Conservation (phyloP, 2,113 vertebrate species). For the Tychaedon coryphoeus region DNA sequence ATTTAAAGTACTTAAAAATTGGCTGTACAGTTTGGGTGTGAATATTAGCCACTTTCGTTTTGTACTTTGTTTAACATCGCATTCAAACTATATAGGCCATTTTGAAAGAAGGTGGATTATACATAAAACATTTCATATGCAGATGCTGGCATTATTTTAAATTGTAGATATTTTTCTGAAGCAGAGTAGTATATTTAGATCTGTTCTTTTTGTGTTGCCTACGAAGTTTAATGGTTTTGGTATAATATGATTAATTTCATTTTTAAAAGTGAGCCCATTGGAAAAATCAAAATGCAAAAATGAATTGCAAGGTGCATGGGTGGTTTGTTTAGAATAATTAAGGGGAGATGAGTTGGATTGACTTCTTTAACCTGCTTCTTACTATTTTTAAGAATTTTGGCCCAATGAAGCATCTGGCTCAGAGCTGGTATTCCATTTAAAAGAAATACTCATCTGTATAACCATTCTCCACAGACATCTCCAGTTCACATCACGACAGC, state of each 20-base stretch:
- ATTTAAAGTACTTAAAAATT: conserved; percentile 9
- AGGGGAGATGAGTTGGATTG: background rate
- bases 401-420: conserved; percentile 2
- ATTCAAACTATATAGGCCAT: background rate
- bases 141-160: background rate
- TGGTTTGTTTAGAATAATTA: background rate
- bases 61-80: background rate
- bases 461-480: conserved; percentile 52
- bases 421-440: conserved; percentile 49
- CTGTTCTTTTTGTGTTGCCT: background rate
- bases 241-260: background rate
- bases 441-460: background rate
- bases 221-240: background rate
- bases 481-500: conserved; percentile 27
- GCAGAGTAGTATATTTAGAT: background rate
- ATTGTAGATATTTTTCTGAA: background rate
- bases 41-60: background rate
- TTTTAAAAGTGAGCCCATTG: background rate
- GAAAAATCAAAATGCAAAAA: conserved; percentile 20
- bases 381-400: conserved; percentile 51
- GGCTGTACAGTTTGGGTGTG: background rate
- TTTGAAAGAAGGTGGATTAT: background rate
- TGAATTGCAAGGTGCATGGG: background rate
- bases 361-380: conserved; percentile 45
- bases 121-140: background rate